Evolutionary conservation across 2,797 vertebrate species (phyloP).

Genomic region (Lycodopsis pacificus): DNA sequence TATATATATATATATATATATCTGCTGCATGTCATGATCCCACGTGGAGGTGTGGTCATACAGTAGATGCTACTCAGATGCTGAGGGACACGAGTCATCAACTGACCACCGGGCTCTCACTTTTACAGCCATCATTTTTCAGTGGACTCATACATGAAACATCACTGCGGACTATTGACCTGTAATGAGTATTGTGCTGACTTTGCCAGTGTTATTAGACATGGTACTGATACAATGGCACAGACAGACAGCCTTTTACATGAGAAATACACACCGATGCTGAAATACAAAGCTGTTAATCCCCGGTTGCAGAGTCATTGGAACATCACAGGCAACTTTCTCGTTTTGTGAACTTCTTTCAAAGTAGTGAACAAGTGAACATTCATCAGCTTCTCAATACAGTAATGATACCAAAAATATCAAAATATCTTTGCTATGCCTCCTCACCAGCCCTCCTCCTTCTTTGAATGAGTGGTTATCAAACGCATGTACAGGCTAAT

Average conservation of each 20-base stretch:
- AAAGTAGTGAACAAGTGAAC: conserved; percentile 45
- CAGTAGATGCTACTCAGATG: conserved; percentile 71
- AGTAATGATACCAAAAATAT: conserved; percentile 64
- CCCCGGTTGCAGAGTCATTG: conserved; percentile 55
- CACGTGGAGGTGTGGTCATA: conserved; percentile 52
- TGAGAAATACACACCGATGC: conserved; percentile 31
- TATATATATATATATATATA: not conserved
- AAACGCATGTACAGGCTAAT: conserved; percentile 40
- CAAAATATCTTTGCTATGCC: conserved; percentile 32
- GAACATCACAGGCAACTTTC: conserved; percentile 49
- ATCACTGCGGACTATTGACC: conserved; percentile 44
- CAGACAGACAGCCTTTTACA: conserved; percentile 35
- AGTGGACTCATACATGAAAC: conserved; percentile 61
- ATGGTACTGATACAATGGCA: conserved; percentile 54
- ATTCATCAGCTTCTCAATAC: conserved; percentile 70
- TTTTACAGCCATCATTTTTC: conserved; percentile 49
- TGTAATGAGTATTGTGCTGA: conserved; percentile 53
- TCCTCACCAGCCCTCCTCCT: conserved; percentile 28
- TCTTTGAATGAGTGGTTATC: conserved; percentile 72
- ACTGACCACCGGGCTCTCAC: conserved; percentile 44
- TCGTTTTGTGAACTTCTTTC: conserved; percentile 49
- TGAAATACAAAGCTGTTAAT: conserved; percentile 50
- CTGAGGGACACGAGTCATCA: conserved; percentile 48
- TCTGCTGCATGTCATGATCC: conserved; percentile 48
- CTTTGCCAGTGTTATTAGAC: conserved; percentile 75